These are phyloP conservation scores for Anthoscopus minutus DNA, from an alignment of 2,113 vertebrate species.

Conservation along the genomic window DNA sequence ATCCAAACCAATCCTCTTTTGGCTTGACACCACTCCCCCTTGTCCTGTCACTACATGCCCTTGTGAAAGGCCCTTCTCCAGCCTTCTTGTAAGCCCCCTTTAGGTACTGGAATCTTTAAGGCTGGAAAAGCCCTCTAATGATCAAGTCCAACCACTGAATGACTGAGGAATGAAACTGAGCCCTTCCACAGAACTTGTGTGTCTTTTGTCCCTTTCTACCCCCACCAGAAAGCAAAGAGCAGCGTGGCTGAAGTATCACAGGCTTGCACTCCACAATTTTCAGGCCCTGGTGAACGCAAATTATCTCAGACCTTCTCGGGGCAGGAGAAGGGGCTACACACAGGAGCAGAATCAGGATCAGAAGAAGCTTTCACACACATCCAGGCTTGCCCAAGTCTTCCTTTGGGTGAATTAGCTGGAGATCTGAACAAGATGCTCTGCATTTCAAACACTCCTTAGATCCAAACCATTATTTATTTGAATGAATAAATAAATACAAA, in stretches of 20 bases:
- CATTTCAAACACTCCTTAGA: not conserved
- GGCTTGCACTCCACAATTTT: not conserved
- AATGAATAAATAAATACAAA: slow-evolving; percentile 46
- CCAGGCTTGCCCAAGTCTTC: not conserved
- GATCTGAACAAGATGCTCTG: not conserved
- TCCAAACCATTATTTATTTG: slow-evolving; percentile 21
- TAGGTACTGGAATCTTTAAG: not conserved
- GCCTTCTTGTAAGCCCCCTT: not conserved
- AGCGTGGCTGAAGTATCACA: fast-evolving
- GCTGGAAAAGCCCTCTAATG: not conserved
- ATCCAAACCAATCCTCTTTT: not conserved
- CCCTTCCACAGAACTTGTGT: not conserved
- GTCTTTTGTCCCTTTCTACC: not conserved
- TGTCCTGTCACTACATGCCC: not conserved
- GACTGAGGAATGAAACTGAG: not conserved
- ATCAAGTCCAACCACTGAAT: not conserved
- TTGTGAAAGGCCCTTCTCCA: not conserved
- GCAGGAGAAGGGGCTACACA: not conserved
- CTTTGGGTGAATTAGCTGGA: not conserved
- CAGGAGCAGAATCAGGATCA: not conserved
- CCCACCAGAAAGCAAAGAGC: not conserved
- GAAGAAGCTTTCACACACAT: not conserved
- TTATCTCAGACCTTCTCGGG: not conserved
- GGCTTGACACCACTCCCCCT: not conserved
- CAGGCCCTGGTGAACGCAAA: not conserved